A percentile compares a stretch with the other conserved stretches of the same genome.
Conservation (phyloP, 2,888 invertebrate species). For the Lysandra bellargus region DNA sequence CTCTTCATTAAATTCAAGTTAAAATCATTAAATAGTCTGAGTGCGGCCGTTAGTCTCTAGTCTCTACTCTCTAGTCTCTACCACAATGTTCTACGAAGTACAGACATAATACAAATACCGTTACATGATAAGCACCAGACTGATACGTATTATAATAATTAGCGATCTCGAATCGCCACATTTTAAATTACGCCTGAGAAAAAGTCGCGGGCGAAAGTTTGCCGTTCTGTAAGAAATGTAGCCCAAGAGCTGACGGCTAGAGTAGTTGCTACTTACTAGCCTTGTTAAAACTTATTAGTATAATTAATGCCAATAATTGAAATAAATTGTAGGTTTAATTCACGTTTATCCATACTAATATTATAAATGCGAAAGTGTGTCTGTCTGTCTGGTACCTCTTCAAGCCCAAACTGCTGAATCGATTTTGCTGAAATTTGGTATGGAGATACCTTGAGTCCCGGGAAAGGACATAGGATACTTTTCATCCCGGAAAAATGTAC, state of each 20-base stretch:
- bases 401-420: too few relatives aligned
- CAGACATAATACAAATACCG: background rate
- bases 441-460: too few relatives aligned
- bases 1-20: background rate
- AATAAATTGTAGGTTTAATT: too few relatives aligned
- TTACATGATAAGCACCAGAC: background rate
- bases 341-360: too few relatives aligned
- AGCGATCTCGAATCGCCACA: slow-evolving; percentile 17
- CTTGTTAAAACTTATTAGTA: too few relatives aligned
- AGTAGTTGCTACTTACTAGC: background rate
- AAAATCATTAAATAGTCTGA: too few relatives aligned
- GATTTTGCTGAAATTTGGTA: too few relatives aligned
- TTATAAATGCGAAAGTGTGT: too few relatives aligned
- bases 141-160: slow-evolving; percentile 17
- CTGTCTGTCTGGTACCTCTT: too few relatives aligned
- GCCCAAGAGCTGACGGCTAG: background rate
- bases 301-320: too few relatives aligned
- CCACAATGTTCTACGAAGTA: background rate
- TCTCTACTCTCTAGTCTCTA: background rate
- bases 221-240: slow-evolving; percentile 1
- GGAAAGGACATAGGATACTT: too few relatives aligned
- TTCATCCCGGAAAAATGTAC: too few relatives aligned
- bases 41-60: background rate
- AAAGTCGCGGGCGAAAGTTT: slow-evolving; percentile 26
- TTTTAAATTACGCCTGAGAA: slow-evolving; percentile 16